phyloP scores from a whole-genome alignment of 1,140 invertebrate species.

The Psix sp. region DNA sequence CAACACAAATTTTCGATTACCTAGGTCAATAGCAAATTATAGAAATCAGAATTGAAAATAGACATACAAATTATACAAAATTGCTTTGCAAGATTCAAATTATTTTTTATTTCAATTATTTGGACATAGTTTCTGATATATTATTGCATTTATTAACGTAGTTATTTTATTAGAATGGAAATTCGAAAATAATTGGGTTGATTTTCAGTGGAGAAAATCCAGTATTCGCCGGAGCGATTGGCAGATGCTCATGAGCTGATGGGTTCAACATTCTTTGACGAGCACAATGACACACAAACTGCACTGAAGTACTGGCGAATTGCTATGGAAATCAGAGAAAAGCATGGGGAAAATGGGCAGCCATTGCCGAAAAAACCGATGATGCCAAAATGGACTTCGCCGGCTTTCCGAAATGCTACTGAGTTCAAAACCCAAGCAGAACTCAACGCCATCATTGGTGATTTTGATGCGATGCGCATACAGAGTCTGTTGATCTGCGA shows the following conservation, averaged over 20 bases:
- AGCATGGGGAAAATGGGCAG: constrained; percentile 58
- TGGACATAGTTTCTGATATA: too few relatives aligned
- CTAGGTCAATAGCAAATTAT: too few relatives aligned
- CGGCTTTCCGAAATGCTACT: constrained; percentile 80
- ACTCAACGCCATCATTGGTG: constrained; percentile 83
- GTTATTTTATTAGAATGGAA: too few relatives aligned
- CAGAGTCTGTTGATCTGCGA: constrained; percentile 90
- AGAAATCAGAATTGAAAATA: too few relatives aligned
- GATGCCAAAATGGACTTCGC: constrained; percentile 78
- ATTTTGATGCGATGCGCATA: constrained; percentile 88
- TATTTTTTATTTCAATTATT: too few relatives aligned
- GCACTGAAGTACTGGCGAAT: constrained; percentile 83
- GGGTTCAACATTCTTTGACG: constrained; percentile 89
- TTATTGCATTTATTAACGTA: too few relatives aligned
- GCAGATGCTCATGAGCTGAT: constrained; percentile 91
- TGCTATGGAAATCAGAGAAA: constrained; percentile 79
- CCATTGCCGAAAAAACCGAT: constrained; percentile 79
- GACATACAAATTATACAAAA: too few relatives aligned
- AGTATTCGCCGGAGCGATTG: constrained; percentile 82
- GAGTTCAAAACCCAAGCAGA: constrained; percentile 86
- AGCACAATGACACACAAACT: constrained; percentile 84
- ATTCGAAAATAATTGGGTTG: not conserved
- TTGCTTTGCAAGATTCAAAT: too few relatives aligned
- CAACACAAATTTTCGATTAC: constrained; percentile 87
- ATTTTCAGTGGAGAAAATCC: constrained; percentile 66